A percentile compares a stretch with the other conserved stretches of the same genome.
Evolutionary conservation across 2,797 vertebrate genomes (phyloP).

Genomic region (Heteromormyrus szaboi): DNA sequence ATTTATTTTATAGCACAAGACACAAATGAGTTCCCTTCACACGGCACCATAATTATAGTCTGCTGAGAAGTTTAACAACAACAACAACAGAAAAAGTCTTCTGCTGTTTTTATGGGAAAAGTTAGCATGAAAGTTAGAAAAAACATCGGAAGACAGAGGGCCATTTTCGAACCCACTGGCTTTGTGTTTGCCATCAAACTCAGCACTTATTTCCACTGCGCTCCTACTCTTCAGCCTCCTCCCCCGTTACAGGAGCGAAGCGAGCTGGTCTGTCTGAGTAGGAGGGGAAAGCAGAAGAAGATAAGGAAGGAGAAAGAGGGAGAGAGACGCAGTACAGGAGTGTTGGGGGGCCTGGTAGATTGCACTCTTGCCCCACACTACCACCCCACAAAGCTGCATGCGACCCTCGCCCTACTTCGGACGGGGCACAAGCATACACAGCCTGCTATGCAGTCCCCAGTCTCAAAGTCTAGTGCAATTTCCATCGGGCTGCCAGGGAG

Average conservation of each 20-base stretch:
- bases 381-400: background rate
- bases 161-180: background rate
- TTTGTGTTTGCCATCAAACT: background rate
- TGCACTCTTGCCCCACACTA: background rate
- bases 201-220: background rate
- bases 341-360: background rate
- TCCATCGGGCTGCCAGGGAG: background rate
- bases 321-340: background rate
- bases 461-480: background rate
- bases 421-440: background rate
- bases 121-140: background rate
- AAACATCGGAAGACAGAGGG: background rate
- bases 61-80: background rate
- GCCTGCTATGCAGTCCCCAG: background rate
- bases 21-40: constrained; percentile 7
- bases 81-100: background rate
- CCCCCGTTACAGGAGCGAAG: background rate
- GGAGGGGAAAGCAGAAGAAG: background rate
- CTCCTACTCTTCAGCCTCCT: background rate
- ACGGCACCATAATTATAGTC: background rate
- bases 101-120: background rate
- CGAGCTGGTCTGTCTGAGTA: background rate
- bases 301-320: background rate
- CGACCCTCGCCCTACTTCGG: background rate
- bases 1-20: constrained; percentile 1